Evolutionary conservation across 2,797 vertebrate genomes (phyloP), one percentile per base, ranked within the genome.

Genomic region (Artibeus jamaicensis): DNA sequence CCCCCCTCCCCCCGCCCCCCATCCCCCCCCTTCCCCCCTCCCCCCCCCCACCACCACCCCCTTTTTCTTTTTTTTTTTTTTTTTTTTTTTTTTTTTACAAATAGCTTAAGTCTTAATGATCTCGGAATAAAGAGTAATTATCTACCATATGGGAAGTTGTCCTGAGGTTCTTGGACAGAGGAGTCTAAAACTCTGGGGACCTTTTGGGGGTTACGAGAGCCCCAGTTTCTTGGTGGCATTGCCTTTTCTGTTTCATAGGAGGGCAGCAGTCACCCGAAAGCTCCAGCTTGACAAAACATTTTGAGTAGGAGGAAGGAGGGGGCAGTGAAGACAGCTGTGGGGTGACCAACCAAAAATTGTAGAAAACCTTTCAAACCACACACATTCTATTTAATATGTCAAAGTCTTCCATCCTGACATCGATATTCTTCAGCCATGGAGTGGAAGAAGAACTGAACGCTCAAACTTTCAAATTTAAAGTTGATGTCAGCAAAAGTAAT

Each of bases 311-410:
- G n/a, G 34, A 73, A 71, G 42, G 48, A 82, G 74, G 11, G n/a
- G 32, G 10, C 57, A 6, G 3, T 57, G n/a, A 55, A 14, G 10
- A 93, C 68, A 83, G 55, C 42, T 77, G 68, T 42, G 32, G 59
- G 34, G 3, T 42, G 39, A 44, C n/a, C 42, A 32, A 53, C 29
- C n/a, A 81, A 34, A 81, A 9, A 67, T 89, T 89, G 22, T 37
- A 76, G 91, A 85, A 92, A 89, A 92, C n/a, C 42, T 86, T 96
- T 84, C 65, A 94, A 95, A 79, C 89, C 86, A 91, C 93, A 95
- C 62, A n/a, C 59, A 94, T 91, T 55, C 74, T 94, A 39, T 37
- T 93, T 94, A 91, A 53, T 92, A 94, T 96, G 93, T 96, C 95
- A 94, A 95, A 92, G 79, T 19, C 59, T 92, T 81, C 89, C 59